Evolutionary conservation across 2,888 invertebrate genomes (phyloP).

Genomic region (Dicranocentrus wangi): DNA sequence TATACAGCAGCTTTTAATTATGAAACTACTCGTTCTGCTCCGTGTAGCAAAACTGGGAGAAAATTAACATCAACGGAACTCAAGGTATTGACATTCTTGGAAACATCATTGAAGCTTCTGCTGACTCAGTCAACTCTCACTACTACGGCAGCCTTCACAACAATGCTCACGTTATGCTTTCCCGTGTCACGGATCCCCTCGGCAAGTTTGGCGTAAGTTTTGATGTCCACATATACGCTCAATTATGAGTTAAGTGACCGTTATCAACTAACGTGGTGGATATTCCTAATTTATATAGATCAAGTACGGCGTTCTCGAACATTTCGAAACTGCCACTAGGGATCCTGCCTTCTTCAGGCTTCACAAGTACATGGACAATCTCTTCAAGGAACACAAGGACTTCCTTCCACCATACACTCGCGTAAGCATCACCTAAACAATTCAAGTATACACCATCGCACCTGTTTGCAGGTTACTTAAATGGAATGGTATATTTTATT

Average conservation of each 20-base stretch:
- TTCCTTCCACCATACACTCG: slow-evolving; percentile 73
- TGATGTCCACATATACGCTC: neutral
- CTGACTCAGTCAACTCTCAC: slow-evolving; percentile 67
- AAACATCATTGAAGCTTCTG: slow-evolving; percentile 69
- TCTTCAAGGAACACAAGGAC: slow-evolving; percentile 74
- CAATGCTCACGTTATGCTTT: slow-evolving; percentile 73
- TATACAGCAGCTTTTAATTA: no score
- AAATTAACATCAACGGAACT: slow-evolving; percentile 63
- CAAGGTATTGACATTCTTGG: slow-evolving; percentile 71
- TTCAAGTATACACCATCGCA: neutral
- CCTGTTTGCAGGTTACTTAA: neutral
- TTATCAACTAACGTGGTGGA: no score
- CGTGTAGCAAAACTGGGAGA: slow-evolving; percentile 56
- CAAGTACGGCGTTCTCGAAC: slow-evolving; percentile 73
- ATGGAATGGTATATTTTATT: neutral
- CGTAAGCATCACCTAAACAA: slow-evolving; percentile 50
- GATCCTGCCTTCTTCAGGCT: slow-evolving; percentile 74
- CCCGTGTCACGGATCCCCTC: slow-evolving; percentile 73
- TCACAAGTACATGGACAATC: slow-evolving; percentile 73
- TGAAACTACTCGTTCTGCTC: no score
- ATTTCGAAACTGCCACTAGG: slow-evolving; percentile 73
- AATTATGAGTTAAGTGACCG: no score
- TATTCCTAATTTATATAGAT: no score
- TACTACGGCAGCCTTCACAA: slow-evolving; percentile 74
- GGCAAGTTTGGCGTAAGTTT: slow-evolving; percentile 73